Percentiles rank a stretch among this genome's conserved stretches.
Evolutionary conservation across 2,113 vertebrate species (phyloP).

Genomic region (Tympanuchus pallidicinctus): DNA sequence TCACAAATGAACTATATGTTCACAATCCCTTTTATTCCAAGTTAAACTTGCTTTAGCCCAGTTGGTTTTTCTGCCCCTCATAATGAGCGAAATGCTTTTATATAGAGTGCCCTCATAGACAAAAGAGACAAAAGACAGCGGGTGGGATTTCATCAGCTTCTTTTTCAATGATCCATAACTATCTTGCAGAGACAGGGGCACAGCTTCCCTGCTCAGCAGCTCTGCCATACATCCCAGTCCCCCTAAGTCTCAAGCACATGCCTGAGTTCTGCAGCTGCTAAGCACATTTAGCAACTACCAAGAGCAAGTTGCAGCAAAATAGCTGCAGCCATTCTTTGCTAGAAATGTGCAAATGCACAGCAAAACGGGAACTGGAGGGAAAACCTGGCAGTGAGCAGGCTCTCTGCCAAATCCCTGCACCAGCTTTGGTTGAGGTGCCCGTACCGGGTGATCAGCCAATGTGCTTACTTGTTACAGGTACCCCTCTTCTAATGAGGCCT

Average conservation of each 20-base stretch:
- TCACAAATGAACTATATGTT: not conserved
- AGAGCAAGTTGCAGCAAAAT: not conserved
- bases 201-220: not conserved
- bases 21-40: not conserved
- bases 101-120: not conserved
- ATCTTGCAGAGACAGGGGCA: not conserved
- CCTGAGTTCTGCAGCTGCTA: not conserved
- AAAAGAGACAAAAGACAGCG: not conserved
- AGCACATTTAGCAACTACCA: not conserved
- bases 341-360: not conserved
- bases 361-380: not conserved
- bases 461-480: not conserved
- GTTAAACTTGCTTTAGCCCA: not conserved
- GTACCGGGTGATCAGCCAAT: not conserved
- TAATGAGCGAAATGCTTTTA: not conserved
- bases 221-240: not conserved
- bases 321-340: not conserved
- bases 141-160: conserved; percentile 6
- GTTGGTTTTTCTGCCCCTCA: not conserved
- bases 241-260: not conserved
- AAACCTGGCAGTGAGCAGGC: not conserved
- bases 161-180: not conserved
- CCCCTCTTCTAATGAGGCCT: not conserved
- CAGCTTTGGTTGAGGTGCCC: not conserved
- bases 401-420: not conserved